These are phyloP conservation scores for Chironex yamaguchii DNA, from an alignment of 30 jellyfish, hydroid and myxozoan species.

Conservation along the genomic window DNA sequence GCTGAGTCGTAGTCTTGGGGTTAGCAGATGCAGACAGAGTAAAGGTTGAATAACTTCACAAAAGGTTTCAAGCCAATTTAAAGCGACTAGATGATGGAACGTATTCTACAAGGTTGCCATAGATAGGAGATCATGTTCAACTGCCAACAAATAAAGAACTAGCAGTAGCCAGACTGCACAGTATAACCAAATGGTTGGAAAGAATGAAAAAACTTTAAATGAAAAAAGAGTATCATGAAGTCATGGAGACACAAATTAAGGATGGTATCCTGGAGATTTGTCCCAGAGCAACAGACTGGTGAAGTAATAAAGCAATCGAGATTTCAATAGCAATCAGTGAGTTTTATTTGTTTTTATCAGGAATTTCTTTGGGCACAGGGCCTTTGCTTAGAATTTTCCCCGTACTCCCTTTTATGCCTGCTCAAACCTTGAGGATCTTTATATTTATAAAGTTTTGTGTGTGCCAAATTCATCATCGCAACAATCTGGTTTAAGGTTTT, in stretches of 20 bases:
- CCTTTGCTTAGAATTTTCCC: too few species aligned
- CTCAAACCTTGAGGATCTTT: too few species aligned
- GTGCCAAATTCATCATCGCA: too few species aligned
- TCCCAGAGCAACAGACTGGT: too few species aligned
- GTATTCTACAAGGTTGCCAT: too few species aligned
- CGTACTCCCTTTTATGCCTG: too few species aligned
- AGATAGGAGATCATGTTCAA: constrained; percentile 48
- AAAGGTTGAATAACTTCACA: constrained; percentile 23
- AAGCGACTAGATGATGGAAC: constrained; percentile 52
- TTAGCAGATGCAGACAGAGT: constrained; percentile 62
- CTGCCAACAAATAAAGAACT: constrained; percentile 60
- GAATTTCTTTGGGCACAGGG: too few species aligned
- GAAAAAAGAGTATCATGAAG: constrained; percentile 56
- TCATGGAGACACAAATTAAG: constrained; percentile 66
- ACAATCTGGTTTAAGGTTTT: too few species aligned
- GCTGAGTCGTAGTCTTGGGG: constrained; percentile 55
- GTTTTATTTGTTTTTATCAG: too few species aligned
- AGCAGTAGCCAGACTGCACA: constrained; percentile 52
- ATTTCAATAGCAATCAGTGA: too few species aligned
- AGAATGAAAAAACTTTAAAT: constrained; percentile 60
- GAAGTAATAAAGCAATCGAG: too few species aligned
- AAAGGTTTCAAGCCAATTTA: constrained; percentile 36
- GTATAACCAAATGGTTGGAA: constrained; percentile 60
- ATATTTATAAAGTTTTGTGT: too few species aligned
- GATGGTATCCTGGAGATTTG: constrained; percentile 60